A percentile compares a stretch with the other conserved stretches of the same genome.
phyloP scores from a whole-genome alignment of 2,888 invertebrate genomes.

The Tachina grossa region DNA sequence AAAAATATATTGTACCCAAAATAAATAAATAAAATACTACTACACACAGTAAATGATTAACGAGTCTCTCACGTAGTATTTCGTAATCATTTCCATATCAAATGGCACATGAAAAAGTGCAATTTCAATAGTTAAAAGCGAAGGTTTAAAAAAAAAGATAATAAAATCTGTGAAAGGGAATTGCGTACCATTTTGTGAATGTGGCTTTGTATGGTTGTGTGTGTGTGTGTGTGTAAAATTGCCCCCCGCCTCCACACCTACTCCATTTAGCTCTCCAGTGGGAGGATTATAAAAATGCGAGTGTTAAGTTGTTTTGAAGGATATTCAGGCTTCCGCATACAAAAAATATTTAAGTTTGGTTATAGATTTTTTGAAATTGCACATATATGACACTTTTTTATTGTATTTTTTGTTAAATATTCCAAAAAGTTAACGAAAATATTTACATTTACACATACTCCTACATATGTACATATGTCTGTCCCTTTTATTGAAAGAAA shows the following conservation, averaged over 20 bases:
- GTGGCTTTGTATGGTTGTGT: neutral
- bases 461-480: too few relatives aligned
- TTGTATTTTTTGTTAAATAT: too few relatives aligned
- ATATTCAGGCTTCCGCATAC: conserved; percentile 15
- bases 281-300: neutral
- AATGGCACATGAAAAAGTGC: conserved; percentile 12
- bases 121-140: conserved; percentile 5
- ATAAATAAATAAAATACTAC: conserved; percentile 1
- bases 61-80: conserved; percentile 55
- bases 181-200: conserved; percentile 47
- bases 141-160: conserved; percentile 11
- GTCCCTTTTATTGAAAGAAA: too few relatives aligned
- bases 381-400: too few relatives aligned
- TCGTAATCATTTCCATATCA: conserved; percentile 61
- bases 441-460: too few relatives aligned
- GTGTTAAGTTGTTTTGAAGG: conserved; percentile 32
- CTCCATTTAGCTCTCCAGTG: conserved; percentile 6
- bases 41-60: conserved; percentile 54
- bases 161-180: conserved; percentile 9
- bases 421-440: too few relatives aligned
- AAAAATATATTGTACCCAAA: too few relatives aligned
- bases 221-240: conserved; percentile 6
- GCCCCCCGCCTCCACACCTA: too few relatives aligned
- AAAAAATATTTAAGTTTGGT: conserved; percentile 25
- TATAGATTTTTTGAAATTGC: conserved; percentile 30